Evolutionary conservation across 2,113 vertebrate genomes (phyloP).

Genomic region (Mastomys coucha): DNA sequence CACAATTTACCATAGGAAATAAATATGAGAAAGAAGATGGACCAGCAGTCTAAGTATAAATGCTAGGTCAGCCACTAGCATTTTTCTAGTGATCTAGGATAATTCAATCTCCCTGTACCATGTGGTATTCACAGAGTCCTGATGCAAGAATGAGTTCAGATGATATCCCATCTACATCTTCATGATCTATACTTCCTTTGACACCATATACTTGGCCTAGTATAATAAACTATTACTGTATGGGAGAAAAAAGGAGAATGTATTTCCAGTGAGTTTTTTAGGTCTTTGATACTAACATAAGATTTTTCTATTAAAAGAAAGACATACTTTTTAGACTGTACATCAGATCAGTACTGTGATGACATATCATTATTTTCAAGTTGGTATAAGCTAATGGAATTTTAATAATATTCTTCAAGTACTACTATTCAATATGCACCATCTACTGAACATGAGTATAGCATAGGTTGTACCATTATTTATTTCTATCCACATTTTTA

Average conservation of each 20-base stretch:
- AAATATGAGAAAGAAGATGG: not conserved
- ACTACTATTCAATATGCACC: not conserved
- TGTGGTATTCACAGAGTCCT: not conserved
- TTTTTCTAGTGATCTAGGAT: not conserved
- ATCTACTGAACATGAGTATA: not conserved
- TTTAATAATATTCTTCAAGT: not conserved
- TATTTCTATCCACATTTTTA: not conserved
- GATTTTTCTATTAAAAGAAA: not conserved
- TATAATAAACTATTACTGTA: not conserved
- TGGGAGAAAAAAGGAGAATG: not conserved
- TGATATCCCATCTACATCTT: not conserved
- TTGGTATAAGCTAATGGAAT: not conserved
- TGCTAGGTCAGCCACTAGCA: not conserved
- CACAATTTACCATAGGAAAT: not conserved
- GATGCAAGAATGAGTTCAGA: not conserved
- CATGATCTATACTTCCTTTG: not conserved
- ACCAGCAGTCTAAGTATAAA: not conserved
- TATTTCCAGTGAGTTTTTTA: not conserved
- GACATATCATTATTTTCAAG: not conserved
- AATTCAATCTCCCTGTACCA: not conserved
- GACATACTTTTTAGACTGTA: not conserved
- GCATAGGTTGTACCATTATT: not conserved
- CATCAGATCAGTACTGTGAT: not conserved
- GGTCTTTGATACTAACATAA: not conserved
- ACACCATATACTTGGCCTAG: not conserved